Evolutionary conservation across 2,797 vertebrate species (phyloP).

Genomic region (Nasua narica): DNA sequence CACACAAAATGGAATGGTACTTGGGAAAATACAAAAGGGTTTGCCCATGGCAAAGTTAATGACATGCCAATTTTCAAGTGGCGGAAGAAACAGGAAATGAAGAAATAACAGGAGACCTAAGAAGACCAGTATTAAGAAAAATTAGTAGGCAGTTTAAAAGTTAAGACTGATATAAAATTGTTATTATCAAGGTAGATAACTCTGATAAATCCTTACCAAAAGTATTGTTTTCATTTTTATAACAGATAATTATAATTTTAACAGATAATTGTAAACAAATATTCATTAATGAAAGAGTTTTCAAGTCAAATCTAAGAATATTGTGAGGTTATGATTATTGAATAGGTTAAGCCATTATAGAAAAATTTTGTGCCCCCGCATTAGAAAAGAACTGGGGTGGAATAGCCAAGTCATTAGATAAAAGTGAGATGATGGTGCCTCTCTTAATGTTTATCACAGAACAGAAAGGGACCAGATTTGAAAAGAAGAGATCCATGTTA

Average conservation of each 20-base stretch:
- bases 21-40: background rate
- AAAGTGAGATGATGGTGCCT: background rate
- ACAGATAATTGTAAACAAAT: background rate
- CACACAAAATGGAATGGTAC: background rate
- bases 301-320: background rate
- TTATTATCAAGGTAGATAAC: background rate
- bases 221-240: background rate
- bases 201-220: background rate
- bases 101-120: background rate
- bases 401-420: background rate
- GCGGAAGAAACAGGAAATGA: background rate
- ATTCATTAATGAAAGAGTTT: background rate
- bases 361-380: background rate
- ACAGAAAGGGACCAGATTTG: background rate
- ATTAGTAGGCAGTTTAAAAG: background rate
- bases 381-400: background rate
- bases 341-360: background rate
- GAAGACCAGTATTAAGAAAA: background rate
- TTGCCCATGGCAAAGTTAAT: background rate
- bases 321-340: background rate
- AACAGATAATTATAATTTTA: background rate
- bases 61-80: background rate
- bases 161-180: background rate
- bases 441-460: background rate
- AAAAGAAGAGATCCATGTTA: background rate